Base-by-base conservation (phyloP, 2,888 invertebrate genomes). In the Drosophila formosana region DNA sequence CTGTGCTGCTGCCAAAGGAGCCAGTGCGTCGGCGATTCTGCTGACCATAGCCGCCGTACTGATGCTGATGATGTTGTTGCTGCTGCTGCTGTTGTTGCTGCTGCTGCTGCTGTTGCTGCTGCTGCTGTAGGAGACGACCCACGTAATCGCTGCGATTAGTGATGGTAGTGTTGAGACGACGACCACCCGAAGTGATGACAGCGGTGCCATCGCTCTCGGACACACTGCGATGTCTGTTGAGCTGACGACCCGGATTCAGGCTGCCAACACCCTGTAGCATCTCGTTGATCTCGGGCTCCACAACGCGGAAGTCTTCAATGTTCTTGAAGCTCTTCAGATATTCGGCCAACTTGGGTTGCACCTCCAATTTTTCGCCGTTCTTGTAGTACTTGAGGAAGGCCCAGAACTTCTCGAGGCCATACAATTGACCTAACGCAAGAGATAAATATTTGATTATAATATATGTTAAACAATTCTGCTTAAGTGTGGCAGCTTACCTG, bases 361-460 rank as follows among this genome's bases (percentile, higher is more conserved):
- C 96, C 70, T 95, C 95, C 51, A 97, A 93, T 71, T 95, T 95
- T 26, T 93, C 94, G 34, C 96, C 95, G 90, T 97, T 95, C 92
- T 96, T 97, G 93, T 97, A 98, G 94, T 99, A 99, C 93, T 99
- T 99, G 66, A 98, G 94, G 94, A 99, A 99, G 50, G 99, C 99
- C 98, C 99, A 99, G 93, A 99, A 99, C 93, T 99, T 99, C 93
- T 99, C 99, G 80, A 99, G 93, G 28, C 99, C 99, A 93, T 99
- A 99, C 56, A 99, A 94, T 93, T 99, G 98, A 92, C 98, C 98
- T 96, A 49, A 4, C 1, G 2, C 13, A 34, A 9, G 45, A 46
- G 9, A 18, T 9, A 8, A 13, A 2, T 0, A 26, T 43, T 23
- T 43, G 1, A 7, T 8, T 8, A 8, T 25, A 13, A 3, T 11